Evolutionary conservation across 2,797 vertebrate genomes (phyloP).

Genomic region (Philypnodon macrostomus): DNA sequence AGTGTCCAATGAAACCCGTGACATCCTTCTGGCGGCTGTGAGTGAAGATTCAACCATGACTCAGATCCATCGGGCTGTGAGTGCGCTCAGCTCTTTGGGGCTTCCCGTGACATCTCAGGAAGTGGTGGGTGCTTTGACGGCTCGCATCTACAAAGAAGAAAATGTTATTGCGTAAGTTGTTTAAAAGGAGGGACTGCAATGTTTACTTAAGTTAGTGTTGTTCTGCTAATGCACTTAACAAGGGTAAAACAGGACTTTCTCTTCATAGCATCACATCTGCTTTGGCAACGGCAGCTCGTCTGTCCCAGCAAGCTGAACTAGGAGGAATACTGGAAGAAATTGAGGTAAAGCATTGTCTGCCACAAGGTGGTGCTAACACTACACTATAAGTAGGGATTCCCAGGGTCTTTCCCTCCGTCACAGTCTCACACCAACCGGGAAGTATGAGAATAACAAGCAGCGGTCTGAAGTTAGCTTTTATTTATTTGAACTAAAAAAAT

Average conservation of each 20-base stretch:
- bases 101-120: constrained; percentile 93
- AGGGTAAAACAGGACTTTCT: too few relatives aligned
- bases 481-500: too few relatives aligned
- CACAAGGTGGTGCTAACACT: constrained; percentile 56
- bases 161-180: constrained; percentile 88
- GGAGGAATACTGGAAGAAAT: constrained; percentile 94
- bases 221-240: too few relatives aligned
- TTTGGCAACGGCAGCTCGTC: constrained; percentile 87
- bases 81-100: constrained; percentile 86
- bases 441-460: too few relatives aligned
- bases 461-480: too few relatives aligned
- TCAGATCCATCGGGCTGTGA: constrained; percentile 92
- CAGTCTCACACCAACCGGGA: too few relatives aligned
- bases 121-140: constrained; percentile 84
- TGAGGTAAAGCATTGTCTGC: constrained; percentile 78
- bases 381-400: too few relatives aligned
- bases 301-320: constrained; percentile 92
- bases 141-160: constrained; percentile 93
- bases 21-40: constrained; percentile 89
- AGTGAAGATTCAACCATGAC: constrained; percentile 91
- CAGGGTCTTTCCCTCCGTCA: too few relatives aligned
- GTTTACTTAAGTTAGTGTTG: too few relatives aligned
- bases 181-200: neutral
- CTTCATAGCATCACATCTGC: constrained; percentile 86
- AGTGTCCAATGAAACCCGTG: constrained; percentile 93